These are phyloP conservation scores for Phalacrocorax aristotelis DNA, from an alignment of 2,113 vertebrate species.

Conservation along the genomic window DNA sequence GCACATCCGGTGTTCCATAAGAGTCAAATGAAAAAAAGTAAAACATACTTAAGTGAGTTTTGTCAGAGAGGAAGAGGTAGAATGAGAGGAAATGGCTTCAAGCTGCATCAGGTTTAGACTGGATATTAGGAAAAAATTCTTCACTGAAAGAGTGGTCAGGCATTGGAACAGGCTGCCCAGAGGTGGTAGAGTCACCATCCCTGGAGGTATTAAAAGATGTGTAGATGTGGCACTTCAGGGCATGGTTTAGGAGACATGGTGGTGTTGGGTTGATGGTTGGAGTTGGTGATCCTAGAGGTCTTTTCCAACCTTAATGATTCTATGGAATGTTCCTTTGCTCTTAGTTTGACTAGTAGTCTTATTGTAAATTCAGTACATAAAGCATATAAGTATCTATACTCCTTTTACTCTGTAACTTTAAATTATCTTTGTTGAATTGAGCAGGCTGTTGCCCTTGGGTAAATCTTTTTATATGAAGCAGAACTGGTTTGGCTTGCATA, in stretches of 20 bases:
- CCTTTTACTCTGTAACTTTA: background rate
- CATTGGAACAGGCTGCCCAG: too few relatives aligned
- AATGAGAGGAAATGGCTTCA: too few relatives aligned
- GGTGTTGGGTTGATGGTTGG: too few relatives aligned
- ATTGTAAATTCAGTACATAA: background rate
- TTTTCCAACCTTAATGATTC: too few relatives aligned
- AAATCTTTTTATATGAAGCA: background rate
- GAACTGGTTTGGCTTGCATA: background rate
- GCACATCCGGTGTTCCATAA: background rate
- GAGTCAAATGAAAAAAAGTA: background rate
- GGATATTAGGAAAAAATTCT: too few relatives aligned
- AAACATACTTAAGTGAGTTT: background rate
- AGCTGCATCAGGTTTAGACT: too few relatives aligned
- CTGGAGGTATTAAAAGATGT: too few relatives aligned
- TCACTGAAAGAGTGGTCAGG: too few relatives aligned
- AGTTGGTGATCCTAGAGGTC: too few relatives aligned
- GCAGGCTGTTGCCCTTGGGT: background rate
- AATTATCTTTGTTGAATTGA: background rate
- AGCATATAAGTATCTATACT: background rate
- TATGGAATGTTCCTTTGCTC: background rate
- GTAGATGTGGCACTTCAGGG: too few relatives aligned
- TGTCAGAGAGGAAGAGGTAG: background rate
- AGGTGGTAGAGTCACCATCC: too few relatives aligned
- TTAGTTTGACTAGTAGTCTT: background rate
- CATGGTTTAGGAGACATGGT: too few relatives aligned